Evolutionary conservation across 2,888 invertebrate species (phyloP).

Genomic region (Asteroscopus sphinx): DNA sequence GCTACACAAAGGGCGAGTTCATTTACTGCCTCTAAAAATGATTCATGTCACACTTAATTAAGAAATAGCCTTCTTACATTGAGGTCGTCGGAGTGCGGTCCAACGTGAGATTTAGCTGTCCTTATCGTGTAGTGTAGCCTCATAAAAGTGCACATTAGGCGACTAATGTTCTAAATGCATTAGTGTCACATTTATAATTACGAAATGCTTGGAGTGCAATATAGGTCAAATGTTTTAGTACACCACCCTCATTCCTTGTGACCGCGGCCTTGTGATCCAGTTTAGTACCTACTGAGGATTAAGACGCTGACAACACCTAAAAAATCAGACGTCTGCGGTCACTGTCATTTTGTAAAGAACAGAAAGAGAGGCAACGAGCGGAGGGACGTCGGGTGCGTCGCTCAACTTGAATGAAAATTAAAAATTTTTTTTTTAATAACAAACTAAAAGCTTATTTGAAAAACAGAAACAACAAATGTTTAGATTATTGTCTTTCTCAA

Average conservation of each 20-base stretch:
- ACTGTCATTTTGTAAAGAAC: too few species aligned
- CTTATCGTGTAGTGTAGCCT: conserved; percentile 75
- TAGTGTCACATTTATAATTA: conserved; percentile 83
- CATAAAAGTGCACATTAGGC: conserved; percentile 83
- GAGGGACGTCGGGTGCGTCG: too few species aligned
- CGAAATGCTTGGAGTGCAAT: conserved; percentile 71
- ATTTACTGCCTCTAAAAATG: conserved; percentile 53
- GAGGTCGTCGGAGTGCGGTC: conserved; percentile 48
- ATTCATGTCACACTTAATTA: conserved; percentile 64
- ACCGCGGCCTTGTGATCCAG: conserved; percentile 38
- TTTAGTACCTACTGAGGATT: conserved; percentile 33
- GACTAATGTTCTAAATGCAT: conserved; percentile 83
- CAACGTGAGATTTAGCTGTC: conserved; percentile 67
- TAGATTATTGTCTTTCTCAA: too few species aligned
- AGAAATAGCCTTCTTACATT: conserved; percentile 64
- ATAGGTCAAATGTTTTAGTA: conserved; percentile 63
- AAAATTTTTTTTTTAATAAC: too few species aligned
- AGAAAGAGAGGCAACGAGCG: too few species aligned
- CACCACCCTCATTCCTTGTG: conserved; percentile 41
- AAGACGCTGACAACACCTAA: too few species aligned
- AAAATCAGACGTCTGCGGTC: too few species aligned
- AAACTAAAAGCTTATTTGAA: too few species aligned
- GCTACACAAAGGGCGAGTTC: conserved; percentile 42
- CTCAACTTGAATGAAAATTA: too few species aligned
- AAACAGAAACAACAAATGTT: too few species aligned